phyloP scores from a whole-genome alignment of 2,888 invertebrate genomes.

The Hydrotaea cyrtoneurina region DNA sequence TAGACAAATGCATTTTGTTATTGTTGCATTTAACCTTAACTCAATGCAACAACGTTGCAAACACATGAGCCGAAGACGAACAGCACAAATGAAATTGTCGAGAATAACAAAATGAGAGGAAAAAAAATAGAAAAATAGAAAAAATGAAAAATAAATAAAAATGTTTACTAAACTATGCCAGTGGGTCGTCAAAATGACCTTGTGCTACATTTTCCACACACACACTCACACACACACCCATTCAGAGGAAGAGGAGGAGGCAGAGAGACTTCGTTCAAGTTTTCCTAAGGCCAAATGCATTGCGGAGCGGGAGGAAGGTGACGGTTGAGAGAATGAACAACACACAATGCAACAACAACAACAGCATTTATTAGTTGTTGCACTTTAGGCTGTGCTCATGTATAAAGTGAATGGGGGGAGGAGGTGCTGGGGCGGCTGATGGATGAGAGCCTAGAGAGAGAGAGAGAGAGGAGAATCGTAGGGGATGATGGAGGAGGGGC shows the following conservation, averaged over 20 bases:
- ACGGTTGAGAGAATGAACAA: slow-evolving; percentile 23
- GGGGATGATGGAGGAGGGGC: too few relatives aligned
- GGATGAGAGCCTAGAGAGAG: too few relatives aligned
- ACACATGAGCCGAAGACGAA: slow-evolving; percentile 41
- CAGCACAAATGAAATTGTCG: slow-evolving; percentile 28
- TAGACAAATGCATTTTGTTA: slow-evolving; percentile 21
- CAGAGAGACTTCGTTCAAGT: too few relatives aligned
- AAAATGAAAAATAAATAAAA: slow-evolving; percentile 37
- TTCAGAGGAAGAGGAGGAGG: too few relatives aligned
- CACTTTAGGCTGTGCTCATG: too few relatives aligned
- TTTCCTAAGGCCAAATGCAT: too few relatives aligned
- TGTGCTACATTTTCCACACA: slow-evolving; percentile 76
- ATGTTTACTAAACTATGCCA: slow-evolving; percentile 73
- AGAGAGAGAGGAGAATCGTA: too few relatives aligned
- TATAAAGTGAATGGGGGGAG: not conserved
- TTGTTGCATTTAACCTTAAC: slow-evolving; percentile 63
- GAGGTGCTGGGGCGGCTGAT: not conserved
- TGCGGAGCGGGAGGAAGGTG: not conserved
- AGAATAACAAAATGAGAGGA: slow-evolving; percentile 33
- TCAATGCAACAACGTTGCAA: slow-evolving; percentile 50
- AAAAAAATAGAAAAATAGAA: slow-evolving; percentile 17
- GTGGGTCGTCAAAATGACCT: slow-evolving; percentile 79
- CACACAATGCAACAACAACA: slow-evolving; percentile 29
- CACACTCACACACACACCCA: slow-evolving; percentile 52
- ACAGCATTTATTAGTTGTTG: too few relatives aligned